Evolutionary conservation across 2,113 vertebrate species (phyloP), one percentile per base, ranked within the genome.

Genomic region (Bungarus multicinctus): DNA sequence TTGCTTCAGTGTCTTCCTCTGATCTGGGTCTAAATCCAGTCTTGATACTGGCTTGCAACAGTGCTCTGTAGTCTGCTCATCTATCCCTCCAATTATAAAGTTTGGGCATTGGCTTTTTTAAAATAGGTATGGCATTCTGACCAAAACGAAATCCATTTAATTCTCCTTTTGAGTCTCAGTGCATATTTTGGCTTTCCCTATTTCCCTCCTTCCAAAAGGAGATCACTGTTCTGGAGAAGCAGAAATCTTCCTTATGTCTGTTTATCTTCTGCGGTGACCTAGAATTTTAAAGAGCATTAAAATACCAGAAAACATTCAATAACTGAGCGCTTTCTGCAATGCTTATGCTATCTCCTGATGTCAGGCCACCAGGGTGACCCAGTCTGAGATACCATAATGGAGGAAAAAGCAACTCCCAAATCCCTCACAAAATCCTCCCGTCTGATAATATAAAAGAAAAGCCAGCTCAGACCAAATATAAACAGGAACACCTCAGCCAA

Each of bases 401-500:
- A 95, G 34, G 50, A 87, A 94, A 90, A 87, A 81, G 95, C 96
- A 96, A 96, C 93, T 94, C 30, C 69, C 23, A 95, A 96, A 96
- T 96, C 96, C 93, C 85, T 91, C 95, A 94, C 95, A 95, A 96
- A 96, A 94, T 93, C 95, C 96, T 96, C 95, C 94, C 95, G 95
- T 96, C 95, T 96, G 96, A 97, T 96, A 50, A 95, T 94, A 91
- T 89, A 96, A 95, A 97, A 94, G 91, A 94, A 94, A 96, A 97
- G 90, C 90, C 89, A 94, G 23, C 89, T 93, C 92, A 97, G 95
- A 94, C 96, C 95, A 96, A 97, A 96, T 96, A 97, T 96, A 97
- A 97, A 97, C 95, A 95, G 96, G 96, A 94, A 95, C 92, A 95
- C 93, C 91, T 90, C 89, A 97, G 96, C 94, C 97, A 97, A 97